These are phyloP conservation scores for Torymus texanus DNA, from an alignment of 2,888 invertebrate species.

Conservation along the genomic window DNA sequence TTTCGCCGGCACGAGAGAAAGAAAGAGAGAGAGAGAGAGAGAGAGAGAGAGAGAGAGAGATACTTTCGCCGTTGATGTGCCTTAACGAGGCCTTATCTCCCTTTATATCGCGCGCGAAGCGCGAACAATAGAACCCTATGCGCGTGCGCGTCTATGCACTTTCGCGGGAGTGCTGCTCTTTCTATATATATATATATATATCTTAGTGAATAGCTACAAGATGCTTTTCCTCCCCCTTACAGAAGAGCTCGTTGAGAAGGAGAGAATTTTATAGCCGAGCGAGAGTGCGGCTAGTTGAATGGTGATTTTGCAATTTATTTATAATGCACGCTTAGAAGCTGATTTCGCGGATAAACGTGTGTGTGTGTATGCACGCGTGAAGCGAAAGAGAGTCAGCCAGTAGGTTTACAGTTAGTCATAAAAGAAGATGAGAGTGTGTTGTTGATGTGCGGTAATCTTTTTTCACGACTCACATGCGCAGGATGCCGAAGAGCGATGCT, in stretches of 20 bases:
- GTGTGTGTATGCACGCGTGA: too few relatives aligned
- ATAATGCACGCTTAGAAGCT: constrained; percentile 24
- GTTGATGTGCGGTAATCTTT: neutral
- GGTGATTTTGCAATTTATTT: constrained; percentile 32
- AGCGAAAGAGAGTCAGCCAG: neutral
- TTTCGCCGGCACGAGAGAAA: too few relatives aligned
- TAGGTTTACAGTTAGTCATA: neutral
- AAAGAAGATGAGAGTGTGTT: too few relatives aligned
- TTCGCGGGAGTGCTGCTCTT: neutral
- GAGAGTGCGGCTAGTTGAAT: neutral
- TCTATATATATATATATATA: constrained; percentile 7
- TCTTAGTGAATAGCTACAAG: constrained; percentile 14
- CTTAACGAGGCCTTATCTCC: constrained; percentile 53
- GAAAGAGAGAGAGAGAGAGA: constrained; percentile 14
- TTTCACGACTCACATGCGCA: too few relatives aligned
- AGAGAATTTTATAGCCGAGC: constrained; percentile 20
- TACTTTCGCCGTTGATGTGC: constrained; percentile 50
- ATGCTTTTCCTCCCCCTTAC: constrained; percentile 2
- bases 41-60: constrained; percentile 1
- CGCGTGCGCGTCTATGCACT: constrained; percentile 2
- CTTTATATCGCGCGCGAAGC: constrained; percentile 39
- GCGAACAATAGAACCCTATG: constrained; percentile 47
- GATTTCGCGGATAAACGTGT: neutral
- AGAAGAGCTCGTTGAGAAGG: neutral
- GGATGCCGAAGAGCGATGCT: too few relatives aligned